These are phyloP conservation scores for Poliocrania exsul DNA, from an alignment of 2,797 vertebrate species.

Conservation along the genomic window DNA sequence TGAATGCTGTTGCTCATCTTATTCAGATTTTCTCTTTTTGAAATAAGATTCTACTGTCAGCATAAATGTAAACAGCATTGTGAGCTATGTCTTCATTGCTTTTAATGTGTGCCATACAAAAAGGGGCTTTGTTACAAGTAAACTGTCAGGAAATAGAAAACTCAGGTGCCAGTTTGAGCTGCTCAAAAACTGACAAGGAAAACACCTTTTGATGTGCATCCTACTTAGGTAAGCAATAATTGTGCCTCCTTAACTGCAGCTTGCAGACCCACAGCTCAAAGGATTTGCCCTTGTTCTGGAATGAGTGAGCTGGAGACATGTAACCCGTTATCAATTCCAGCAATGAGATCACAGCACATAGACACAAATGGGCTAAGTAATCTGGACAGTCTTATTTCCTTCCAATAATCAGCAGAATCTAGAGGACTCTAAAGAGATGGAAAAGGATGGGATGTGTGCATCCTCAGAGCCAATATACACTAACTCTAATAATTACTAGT, in stretches of 20 bases:
- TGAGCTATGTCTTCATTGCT: rapidly evolving
- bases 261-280: background rate
- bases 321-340: background rate
- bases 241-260: background rate
- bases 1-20: background rate
- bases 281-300: background rate
- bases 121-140: background rate
- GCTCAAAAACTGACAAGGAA: background rate
- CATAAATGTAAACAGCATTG: background rate
- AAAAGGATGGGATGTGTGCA: background rate
- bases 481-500: background rate
- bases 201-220: background rate
- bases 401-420: background rate
- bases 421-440: background rate
- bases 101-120: background rate
- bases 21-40: background rate
- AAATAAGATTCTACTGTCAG: background rate
- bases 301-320: rapidly evolving
- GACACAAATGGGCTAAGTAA: background rate
- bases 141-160: background rate
- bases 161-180: background rate
- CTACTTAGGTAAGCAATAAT: background rate
- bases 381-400: background rate
- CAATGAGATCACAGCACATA: background rate
- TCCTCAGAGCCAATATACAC: background rate